Conservation (phyloP, 2,113 vertebrate species). For the Sakesphorus luctuosus region DNA sequence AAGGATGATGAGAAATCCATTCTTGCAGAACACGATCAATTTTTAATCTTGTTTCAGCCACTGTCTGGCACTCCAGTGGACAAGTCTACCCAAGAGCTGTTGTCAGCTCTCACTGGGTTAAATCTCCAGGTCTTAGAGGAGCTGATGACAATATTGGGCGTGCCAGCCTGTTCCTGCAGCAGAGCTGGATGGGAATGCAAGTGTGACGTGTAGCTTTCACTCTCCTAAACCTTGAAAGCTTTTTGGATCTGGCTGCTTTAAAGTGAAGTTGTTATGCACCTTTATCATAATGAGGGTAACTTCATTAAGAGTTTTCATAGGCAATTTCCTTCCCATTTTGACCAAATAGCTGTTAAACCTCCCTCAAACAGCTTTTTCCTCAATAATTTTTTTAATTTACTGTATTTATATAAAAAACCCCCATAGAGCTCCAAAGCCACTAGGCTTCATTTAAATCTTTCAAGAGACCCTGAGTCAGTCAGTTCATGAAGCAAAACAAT, state of each 20-base stretch:
- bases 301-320: neutral
- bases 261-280: neutral
- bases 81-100: neutral
- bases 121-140: neutral
- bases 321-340: neutral
- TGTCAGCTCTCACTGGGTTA: neutral
- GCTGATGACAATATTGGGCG: neutral
- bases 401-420: neutral
- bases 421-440: neutral
- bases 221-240: neutral
- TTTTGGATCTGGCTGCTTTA: neutral
- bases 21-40: neutral
- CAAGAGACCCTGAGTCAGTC: neutral
- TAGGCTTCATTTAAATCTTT: neutral
- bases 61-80: neutral
- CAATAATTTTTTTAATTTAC: neutral
- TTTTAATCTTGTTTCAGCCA: neutral
- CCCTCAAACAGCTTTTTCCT: neutral
- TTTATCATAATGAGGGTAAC: neutral
- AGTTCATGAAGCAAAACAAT: neutral
- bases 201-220: fast-evolving
- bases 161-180: neutral
- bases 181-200: neutral
- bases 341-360: neutral
- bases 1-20: neutral